Base-by-base conservation (phyloP, 2,888 invertebrate genomes). In the Cephus pulcher region DNA sequence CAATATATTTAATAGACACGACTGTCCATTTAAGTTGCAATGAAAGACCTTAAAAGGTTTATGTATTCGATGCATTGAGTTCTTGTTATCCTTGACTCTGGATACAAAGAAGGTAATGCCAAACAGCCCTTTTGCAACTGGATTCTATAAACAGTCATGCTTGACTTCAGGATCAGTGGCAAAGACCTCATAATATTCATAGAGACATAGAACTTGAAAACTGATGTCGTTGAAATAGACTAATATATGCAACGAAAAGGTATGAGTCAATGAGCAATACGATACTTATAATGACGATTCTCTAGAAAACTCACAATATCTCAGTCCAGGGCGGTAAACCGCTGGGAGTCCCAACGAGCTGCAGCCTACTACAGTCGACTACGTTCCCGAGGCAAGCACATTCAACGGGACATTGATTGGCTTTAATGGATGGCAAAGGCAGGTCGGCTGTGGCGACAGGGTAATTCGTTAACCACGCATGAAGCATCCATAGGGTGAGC, bases 241-340 rank as follows among this genome's bases (percentile, higher is more conserved):
- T 9, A 1, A 71, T 71, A 30, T 30, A 30, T 11, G 12, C 71
- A 71, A 71, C 4, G 11, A 12, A 30, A 30, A 30, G 30, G 1
- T 23, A 23, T 33, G 11, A 71, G 30, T 30, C 71, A 71, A 11
- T 11, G 11, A 68, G 75, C 30, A 68, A 33, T 32, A 68, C n/a
- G 6, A 33, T 71, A 32, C 33, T 32, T 35, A 40, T n/a, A n/a
- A 34, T 11, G n/a, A n/a, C 3, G 12, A 34, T 56, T 56, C 23
- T 23, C 23, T 23, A 56, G 32, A 12, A 75, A 83, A 89, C 91
- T 91, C 81, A 92, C 91, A 92, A 82, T 40, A 80, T 85, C 80
- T 89, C 89, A 34, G 90, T 90, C 92, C 92, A 92, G 37, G 88
- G 89, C 80, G 92, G 92, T 78, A 92, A 79, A 23, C 89, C 88